Base-by-base conservation (phyloP, 2,797 vertebrate genomes). In the Melanogrammus aeglefinus region DNA sequence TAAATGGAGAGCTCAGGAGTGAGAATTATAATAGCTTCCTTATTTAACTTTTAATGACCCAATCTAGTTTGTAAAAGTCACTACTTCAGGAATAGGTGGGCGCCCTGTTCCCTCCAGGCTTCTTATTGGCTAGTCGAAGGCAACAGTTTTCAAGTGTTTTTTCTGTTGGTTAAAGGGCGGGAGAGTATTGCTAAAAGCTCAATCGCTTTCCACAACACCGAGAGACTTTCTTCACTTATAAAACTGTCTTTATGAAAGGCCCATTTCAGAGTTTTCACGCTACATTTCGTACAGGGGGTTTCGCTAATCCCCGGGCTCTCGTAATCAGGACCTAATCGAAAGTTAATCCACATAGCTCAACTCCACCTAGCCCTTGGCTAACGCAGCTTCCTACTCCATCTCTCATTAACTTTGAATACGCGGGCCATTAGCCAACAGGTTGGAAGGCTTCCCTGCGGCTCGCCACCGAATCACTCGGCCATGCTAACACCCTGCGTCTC, bases 321-420 rank as follows among this genome's bases (percentile, higher is more conserved):
- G 84, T 95, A 94, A 94, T 94, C 91, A 94, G 91, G 90, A 93
- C 86, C 89, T 93, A 94, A 93, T 94, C 93, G 93, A 94, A 94
- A 94, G 90, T 94, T 94, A 94, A 94, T 94, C 93, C 92, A 91
- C 89, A 85, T 90, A 88, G 90, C 91, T 94, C 88, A 82, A 84
- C 91, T 94, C 88, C 89, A 91, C 86, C 89, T 94, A 91, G 91
- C 93, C 91, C 90, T 93, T 88, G 92, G 94, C 91, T 92, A 93
- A 93, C 92, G 90, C 93, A 88, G 92, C 94, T 93, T 93, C 93
- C 93, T 93, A 93, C 91, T 93, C 86, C 35, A 39, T 86, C 85
- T 87, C 92, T 94, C 92, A 94, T 95, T 95, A 95, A 94, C 92
- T 92, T 94, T 94, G 94, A 92, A 95, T 93, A 90, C 90, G 90